phyloP scores from a whole-genome alignment of 2,797 vertebrate species.

The Lutjanus argentimaculatus region DNA sequence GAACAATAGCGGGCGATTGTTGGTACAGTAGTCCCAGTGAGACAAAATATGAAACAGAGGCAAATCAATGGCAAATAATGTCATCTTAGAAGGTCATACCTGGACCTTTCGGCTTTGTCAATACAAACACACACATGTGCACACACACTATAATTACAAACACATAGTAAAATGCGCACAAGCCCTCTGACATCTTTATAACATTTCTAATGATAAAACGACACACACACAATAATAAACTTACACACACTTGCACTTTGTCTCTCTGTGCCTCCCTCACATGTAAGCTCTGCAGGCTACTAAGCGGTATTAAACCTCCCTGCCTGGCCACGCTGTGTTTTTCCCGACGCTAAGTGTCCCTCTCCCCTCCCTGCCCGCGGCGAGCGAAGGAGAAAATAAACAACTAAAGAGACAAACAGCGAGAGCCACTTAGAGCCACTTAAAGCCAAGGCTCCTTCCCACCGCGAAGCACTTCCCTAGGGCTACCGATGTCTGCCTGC shows the following conservation, averaged over 20 bases:
- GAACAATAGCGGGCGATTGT: conserved; percentile 79
- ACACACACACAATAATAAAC: conserved; percentile 64
- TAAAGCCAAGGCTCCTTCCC: conserved; percentile 85
- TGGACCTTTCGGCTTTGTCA: conserved; percentile 83
- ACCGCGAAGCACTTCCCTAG: conserved; percentile 81
- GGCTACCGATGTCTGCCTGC: conserved; percentile 64
- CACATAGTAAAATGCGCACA: conserved; percentile 46
- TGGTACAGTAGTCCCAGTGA: conserved; percentile 71
- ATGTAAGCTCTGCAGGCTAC: conserved; percentile 75
- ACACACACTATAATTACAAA: conserved; percentile 54
- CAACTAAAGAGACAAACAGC: conserved; percentile 85
- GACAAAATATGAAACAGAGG: conserved; percentile 75
- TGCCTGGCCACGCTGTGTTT: conserved; percentile 72
- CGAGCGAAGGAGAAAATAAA: conserved; percentile 83
- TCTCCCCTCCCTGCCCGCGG: conserved; percentile 76
- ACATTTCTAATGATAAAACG: conserved; percentile 73
- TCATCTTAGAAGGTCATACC: conserved; percentile 85
- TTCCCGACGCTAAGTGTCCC: conserved; percentile 75
- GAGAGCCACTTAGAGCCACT: conserved; percentile 86
- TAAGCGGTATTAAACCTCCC: conserved; percentile 75
- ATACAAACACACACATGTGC: conserved; percentile 67
- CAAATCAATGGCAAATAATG: conserved; percentile 84
- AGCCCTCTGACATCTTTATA: conserved; percentile 66
- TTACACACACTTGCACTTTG: conserved; percentile 72
- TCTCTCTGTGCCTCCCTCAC: conserved; percentile 69